These are phyloP conservation scores for Poecilia wingei DNA, from an alignment of 2,797 vertebrate genomes.

Conservation along the genomic window DNA sequence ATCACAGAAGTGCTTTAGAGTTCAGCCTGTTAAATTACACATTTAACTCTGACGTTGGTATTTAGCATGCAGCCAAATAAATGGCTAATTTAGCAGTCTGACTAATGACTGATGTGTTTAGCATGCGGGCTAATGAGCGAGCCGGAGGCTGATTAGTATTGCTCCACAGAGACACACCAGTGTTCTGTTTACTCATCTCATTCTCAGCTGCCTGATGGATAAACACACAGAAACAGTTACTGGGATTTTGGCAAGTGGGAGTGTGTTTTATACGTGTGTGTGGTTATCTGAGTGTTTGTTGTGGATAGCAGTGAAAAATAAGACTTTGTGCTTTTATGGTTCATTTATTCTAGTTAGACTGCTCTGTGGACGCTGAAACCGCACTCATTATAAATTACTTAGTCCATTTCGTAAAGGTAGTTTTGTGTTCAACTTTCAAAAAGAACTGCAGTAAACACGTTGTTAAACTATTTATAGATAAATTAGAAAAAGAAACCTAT, in stretches of 20 bases:
- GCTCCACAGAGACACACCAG: conserved; percentile 63
- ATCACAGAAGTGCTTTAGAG: conserved; percentile 57
- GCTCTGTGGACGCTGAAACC: not conserved
- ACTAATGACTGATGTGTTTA: conserved; percentile 73
- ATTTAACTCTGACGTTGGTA: conserved; percentile 58
- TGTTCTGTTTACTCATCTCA: conserved; percentile 76
- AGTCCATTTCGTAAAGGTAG: not conserved
- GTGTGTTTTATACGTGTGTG: not conserved
- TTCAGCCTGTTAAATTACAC: conserved; percentile 57
- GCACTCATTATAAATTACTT: not conserved
- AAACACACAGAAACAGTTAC: conserved; percentile 11
- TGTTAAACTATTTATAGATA: not conserved
- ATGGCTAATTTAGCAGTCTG: conserved; percentile 68
- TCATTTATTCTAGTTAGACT: not conserved
- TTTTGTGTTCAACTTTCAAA: not conserved
- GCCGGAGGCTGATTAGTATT: conserved; percentile 71
- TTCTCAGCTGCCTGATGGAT: conserved; percentile 50
- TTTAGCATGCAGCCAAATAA: conserved; percentile 68
- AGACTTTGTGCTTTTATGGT: not conserved
- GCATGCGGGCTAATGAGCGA: conserved; percentile 70
- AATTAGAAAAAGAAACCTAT: not conserved
- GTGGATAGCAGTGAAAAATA: not conserved
- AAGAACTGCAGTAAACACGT: not conserved
- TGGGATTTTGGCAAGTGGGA: not conserved
- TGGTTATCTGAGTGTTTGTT: not conserved